A percentile compares a stretch with the other conserved stretches of the same genome.
phyloP scores from a whole-genome alignment of 2,113 vertebrate species.

The Hypocryptadius cinnamomeus region DNA sequence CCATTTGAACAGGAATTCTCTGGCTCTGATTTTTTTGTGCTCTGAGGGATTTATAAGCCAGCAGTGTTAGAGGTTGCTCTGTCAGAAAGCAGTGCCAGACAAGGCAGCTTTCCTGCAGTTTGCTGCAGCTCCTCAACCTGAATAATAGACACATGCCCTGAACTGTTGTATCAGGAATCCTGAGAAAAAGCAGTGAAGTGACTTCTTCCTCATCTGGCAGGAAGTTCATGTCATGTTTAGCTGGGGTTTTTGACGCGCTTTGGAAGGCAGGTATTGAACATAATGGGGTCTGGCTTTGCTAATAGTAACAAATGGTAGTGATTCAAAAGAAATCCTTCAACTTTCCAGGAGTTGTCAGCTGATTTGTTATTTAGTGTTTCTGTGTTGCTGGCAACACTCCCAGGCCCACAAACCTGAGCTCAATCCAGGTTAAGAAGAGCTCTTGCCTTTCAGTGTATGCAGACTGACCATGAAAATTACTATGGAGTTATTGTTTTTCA shows the following conservation, averaged over 20 bases:
- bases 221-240: background rate
- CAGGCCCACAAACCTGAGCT: background rate
- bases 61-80: background rate
- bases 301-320: background rate
- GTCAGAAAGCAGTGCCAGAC: background rate
- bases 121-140: background rate
- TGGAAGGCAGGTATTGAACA: background rate
- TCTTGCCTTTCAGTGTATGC: background rate
- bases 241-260: background rate
- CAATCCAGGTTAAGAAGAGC: background rate
- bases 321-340: background rate
- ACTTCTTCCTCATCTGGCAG: background rate
- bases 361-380: background rate
- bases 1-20: background rate
- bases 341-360: background rate
- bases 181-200: background rate
- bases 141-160: background rate
- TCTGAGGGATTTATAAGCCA: background rate
- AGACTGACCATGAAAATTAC: background rate
- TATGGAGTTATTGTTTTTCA: conserved; percentile 22
- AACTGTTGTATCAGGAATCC: background rate
- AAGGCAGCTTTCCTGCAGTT: background rate
- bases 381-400: background rate
- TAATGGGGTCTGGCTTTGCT: background rate
- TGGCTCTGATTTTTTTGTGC: background rate